Percentiles rank a stretch among this genome's conserved stretches.
phyloP scores from a whole-genome alignment of 2,888 invertebrate genomes.

The Prenolepis imparis region DNA sequence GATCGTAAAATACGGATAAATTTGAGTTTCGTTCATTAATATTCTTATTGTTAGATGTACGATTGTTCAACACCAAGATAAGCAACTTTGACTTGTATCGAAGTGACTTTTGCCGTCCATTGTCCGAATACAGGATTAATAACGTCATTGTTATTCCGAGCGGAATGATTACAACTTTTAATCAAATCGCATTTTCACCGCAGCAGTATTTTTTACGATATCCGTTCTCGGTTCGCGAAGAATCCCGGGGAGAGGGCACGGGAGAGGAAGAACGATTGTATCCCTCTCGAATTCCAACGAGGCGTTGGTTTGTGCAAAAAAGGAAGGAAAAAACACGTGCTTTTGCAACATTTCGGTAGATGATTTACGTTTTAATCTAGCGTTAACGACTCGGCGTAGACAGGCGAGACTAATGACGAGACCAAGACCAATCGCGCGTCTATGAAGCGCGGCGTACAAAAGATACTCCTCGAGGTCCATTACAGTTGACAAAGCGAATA shows the following conservation, averaged over 20 bases:
- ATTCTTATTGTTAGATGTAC: conserved; percentile 13
- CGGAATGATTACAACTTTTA: conserved; percentile 30
- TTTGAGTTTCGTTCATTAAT: neutral
- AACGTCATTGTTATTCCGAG: conserved; percentile 24
- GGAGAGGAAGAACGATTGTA: conserved; percentile 39
- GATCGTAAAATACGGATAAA: neutral
- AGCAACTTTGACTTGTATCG: conserved; percentile 30
- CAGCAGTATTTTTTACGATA: neutral
- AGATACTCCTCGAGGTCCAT: conserved; percentile 45
- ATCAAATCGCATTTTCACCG: conserved; percentile 14
- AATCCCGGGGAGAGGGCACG: neutral
- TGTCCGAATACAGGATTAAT: conserved; percentile 33
- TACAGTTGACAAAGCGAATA: conserved; percentile 52
- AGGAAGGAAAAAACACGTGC: neutral
- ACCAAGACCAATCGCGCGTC: conserved; percentile 63
- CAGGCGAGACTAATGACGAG: conserved; percentile 65
- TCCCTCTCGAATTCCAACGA: conserved; percentile 50
- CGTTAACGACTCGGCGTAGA: conserved; percentile 56
- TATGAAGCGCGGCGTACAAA: conserved; percentile 51
- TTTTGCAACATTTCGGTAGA: conserved; percentile 60
- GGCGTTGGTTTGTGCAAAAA: conserved; percentile 49
- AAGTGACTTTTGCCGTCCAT: conserved; percentile 25
- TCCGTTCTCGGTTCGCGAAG: neutral
- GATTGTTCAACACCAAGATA: conserved; percentile 40
- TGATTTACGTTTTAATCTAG: conserved; percentile 60